A percentile compares a stretch with the other conserved stretches of the same genome.
These are phyloP conservation scores for Leptonema lineaticorne DNA, from an alignment of 1,140 invertebrate genomes.

Conservation along the genomic window DNA sequence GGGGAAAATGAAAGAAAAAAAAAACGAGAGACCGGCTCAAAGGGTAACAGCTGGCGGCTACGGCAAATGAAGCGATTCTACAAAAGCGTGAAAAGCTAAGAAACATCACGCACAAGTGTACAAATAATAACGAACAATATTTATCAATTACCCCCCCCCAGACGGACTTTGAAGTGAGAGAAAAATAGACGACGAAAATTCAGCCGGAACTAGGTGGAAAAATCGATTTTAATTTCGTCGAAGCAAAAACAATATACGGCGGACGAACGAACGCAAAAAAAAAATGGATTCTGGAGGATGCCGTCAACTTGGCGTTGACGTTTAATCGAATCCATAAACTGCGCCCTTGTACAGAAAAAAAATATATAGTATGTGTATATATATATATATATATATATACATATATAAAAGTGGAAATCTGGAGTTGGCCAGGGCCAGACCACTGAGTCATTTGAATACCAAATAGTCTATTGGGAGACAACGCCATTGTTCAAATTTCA, in stretches of 20 bases:
- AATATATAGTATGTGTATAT: too few relatives aligned
- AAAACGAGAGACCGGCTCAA: slow-evolving; percentile 15
- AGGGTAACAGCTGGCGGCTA: slow-evolving; percentile 24
- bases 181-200: neutral
- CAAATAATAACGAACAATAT: neutral
- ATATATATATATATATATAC: too few relatives aligned
- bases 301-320: neutral
- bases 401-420: neutral
- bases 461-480: slow-evolving; percentile 18
- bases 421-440: slow-evolving; percentile 9
- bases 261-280: neutral
- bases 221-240: neutral
- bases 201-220: neutral
- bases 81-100: slow-evolving; percentile 17
- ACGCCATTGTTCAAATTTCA: slow-evolving; percentile 27
- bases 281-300: neutral
- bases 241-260: neutral
- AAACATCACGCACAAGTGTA: slow-evolving; percentile 13
- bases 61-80: slow-evolving; percentile 15
- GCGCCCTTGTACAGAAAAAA: slow-evolving; percentile 5
- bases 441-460: slow-evolving; percentile 28
- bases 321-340: slow-evolving; percentile 6
- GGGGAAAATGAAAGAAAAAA: too few relatives aligned
- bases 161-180: neutral
- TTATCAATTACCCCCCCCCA: too few relatives aligned